Conservation (phyloP, 2,797 vertebrate species). For the Mus minutoides region DNA sequence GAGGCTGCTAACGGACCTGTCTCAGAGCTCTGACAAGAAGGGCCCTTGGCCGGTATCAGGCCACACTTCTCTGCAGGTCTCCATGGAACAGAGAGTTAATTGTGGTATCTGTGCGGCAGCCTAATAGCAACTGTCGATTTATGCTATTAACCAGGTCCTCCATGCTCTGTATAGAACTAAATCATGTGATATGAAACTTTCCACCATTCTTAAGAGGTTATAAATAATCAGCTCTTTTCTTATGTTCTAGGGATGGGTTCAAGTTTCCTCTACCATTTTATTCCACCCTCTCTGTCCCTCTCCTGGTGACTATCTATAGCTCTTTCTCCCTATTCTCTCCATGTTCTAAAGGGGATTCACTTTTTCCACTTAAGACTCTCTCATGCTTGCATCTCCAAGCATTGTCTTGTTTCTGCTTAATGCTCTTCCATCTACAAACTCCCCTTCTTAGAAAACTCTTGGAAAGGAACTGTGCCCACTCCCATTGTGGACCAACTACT, state of each 20-base stretch:
- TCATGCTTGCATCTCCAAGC: background rate
- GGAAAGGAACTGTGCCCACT: background rate
- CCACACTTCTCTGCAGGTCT: background rate
- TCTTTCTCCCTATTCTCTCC: background rate
- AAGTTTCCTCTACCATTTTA: background rate
- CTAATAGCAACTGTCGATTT: background rate
- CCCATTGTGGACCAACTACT: background rate
- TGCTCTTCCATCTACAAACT: background rate
- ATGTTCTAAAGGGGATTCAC: background rate
- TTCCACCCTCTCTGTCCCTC: background rate
- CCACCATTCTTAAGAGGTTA: background rate
- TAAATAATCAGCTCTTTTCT: background rate
- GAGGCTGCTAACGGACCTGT: accelerated
- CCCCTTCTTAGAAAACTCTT: background rate
- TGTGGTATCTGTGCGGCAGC: background rate
- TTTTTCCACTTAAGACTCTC: background rate
- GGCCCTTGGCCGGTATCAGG: too few species aligned
- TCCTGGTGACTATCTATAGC: background rate
- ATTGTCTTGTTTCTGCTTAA: background rate
- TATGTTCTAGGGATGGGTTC: background rate
- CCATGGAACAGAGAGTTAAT: background rate
- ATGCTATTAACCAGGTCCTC: background rate
- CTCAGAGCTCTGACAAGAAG: background rate
- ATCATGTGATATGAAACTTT: background rate
- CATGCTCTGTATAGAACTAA: background rate